Percentiles rank a stretch among this genome's conserved stretches.
phyloP scores from a whole-genome alignment of 2,888 invertebrate genomes.

The Lasiommata megera region DNA sequence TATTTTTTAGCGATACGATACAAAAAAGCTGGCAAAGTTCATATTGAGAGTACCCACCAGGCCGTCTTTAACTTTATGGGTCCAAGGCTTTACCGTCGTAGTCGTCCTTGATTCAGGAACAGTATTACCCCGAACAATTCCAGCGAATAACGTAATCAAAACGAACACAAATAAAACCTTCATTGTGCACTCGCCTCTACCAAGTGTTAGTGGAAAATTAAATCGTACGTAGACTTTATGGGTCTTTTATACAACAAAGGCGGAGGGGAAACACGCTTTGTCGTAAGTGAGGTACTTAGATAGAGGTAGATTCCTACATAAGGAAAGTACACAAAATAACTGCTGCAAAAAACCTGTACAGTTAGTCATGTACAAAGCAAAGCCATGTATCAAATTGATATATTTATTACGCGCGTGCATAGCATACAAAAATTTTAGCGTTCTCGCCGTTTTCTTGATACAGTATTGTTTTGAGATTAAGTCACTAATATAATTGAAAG shows the following conservation, averaged over 20 bases:
- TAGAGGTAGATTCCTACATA: background rate
- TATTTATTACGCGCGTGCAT: background rate
- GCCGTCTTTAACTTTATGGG: constrained; percentile 48
- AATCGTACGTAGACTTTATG: background rate
- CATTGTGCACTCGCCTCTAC: constrained; percentile 35
- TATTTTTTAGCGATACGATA: no score
- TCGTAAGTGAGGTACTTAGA: no score
- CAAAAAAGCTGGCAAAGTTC: no score
- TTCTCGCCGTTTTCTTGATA: background rate
- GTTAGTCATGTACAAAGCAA: background rate
- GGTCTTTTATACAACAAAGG: constrained; percentile 23
- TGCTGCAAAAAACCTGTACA: background rate
- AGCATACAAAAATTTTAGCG: background rate
- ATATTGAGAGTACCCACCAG: constrained; percentile 41
- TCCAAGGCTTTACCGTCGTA: constrained; percentile 48
- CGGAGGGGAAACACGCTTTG: constrained; percentile 4
- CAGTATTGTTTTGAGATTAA: background rate
- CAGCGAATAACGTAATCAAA: constrained; percentile 34
- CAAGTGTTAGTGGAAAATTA: constrained; percentile 15
- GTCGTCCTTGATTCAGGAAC: constrained; percentile 22
- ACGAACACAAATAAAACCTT: constrained; percentile 38
- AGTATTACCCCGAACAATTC: constrained; percentile 37
- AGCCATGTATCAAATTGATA: background rate
- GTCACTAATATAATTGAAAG: background rate
- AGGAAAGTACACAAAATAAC: background rate